Percentiles rank a stretch among this genome's conserved stretches.
These are phyloP conservation scores for Embiotoca jacksoni DNA, from an alignment of 2,113 vertebrate genomes.

Conservation along the genomic window DNA sequence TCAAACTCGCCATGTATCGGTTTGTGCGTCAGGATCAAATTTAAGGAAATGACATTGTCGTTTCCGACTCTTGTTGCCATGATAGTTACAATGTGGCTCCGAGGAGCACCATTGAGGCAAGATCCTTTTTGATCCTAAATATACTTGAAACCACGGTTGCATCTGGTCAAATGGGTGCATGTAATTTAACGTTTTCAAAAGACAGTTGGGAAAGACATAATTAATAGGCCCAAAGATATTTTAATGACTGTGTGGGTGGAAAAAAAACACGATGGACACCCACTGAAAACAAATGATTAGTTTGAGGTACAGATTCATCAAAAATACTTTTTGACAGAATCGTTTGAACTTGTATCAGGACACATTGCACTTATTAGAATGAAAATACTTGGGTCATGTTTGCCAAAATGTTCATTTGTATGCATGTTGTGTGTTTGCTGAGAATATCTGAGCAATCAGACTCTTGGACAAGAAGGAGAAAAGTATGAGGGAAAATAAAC, in stretches of 20 bases:
- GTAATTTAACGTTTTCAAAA: conserved; percentile 27
- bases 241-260: conserved; percentile 25
- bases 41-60: conserved; percentile 3
- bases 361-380: too few species aligned
- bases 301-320: too few species aligned
- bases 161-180: conserved; percentile 17
- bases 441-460: not conserved
- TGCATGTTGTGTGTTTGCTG: not conserved
- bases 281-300: not conserved
- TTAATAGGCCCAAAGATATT: conserved; percentile 36
- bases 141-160: conserved; percentile 38
- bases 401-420: too few species aligned
- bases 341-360: too few species aligned
- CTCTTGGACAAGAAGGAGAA: not conserved
- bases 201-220: conserved; percentile 26
- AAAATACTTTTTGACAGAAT: too few species aligned
- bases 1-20: not conserved
- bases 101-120: conserved; percentile 22
- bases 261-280: conserved; percentile 21
- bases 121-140: conserved; percentile 32
- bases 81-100: conserved; percentile 3
- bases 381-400: too few species aligned
- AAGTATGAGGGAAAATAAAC: not conserved
- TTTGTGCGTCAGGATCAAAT: conserved; percentile 7
- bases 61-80: conserved; percentile 19